Base-by-base conservation (phyloP, 2,888 invertebrate species). In the Andrena trimmerana region DNA sequence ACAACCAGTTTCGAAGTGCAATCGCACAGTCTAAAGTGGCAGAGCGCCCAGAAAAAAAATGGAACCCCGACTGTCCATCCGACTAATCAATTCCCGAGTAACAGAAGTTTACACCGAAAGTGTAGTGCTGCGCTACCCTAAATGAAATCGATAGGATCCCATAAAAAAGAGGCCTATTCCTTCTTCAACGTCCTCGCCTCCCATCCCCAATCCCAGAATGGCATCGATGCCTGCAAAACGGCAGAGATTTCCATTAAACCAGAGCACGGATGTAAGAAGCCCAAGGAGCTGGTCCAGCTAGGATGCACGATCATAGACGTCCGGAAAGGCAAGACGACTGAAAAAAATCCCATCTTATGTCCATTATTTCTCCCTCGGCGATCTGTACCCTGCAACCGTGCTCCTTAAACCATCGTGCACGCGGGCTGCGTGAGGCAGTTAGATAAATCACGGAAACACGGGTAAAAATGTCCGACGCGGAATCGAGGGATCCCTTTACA, bases 401-500 rank as follows among this genome's bases (percentile, higher is more conserved):
- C 69, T 48, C 66, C 24, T 80, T 29, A 78, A 70, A 70, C 31
- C 52, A 69, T 60, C 36, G 10, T 24, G 27, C 52, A 10, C 31
- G 10, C 60, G 52, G 29, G 10, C 50, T 8, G 31, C 63, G n/a
- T 50, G 59, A 29, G 29, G 52, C 48, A 60, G 69, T 67, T 70
- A 62, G 2, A 82, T 82, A 74, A 74, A 82, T 82, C 81, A 70
- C 71, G 5, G 36, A 13, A 57, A 67, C 48, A 27, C 57, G 3
- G 52, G 31, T 48, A 82, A 81, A 82, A 82, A 75, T 81, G 36
- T 67, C 13, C 48, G 20, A 62, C 69, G 65, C n/a, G 69, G 66
- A 66, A 74, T 80, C 75, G 63, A 27, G 20, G 6, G 62, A 62
- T 67, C 57, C 81, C 67, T 3, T 42, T 62, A 20, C 65, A 74